phyloP scores from a whole-genome alignment of 2,888 invertebrate genomes.

The Macrophya annulata region DNA sequence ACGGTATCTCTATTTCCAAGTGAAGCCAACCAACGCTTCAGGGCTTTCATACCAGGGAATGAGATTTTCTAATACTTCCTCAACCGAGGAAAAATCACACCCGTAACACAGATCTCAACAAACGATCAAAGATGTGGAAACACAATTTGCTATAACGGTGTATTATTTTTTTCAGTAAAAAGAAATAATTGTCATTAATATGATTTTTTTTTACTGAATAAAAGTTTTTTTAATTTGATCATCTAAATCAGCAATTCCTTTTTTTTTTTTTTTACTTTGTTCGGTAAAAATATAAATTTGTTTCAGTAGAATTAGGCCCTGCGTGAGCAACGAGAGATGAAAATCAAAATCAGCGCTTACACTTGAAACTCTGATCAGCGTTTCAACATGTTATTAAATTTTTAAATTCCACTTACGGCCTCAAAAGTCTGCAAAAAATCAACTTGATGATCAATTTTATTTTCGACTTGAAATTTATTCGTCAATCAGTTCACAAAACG shows the following conservation, averaged over 20 bases:
- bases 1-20: not conserved
- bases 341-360: too few species aligned
- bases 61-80: not conserved
- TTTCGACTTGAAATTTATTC: too few species aligned
- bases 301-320: too few species aligned
- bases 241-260: not conserved
- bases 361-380: too few species aligned
- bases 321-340: too few species aligned
- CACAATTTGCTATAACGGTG: not conserved
- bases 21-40: constrained; percentile 20
- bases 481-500: too few species aligned
- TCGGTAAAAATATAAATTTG: not conserved
- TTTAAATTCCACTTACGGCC: too few species aligned
- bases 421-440: too few species aligned
- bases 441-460: too few species aligned
- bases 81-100: constrained; percentile 11
- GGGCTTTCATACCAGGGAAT: constrained; percentile 2
- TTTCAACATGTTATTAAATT: too few species aligned
- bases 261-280: not conserved
- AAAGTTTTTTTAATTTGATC: not conserved
- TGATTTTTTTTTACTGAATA: too few species aligned
- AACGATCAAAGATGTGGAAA: not conserved
- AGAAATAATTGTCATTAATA: too few species aligned
- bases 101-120: not conserved
- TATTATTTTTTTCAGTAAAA: not conserved